Evolutionary conservation across 2,888 invertebrate species (phyloP).

Genomic region (Synanthedon myopaeformis): DNA sequence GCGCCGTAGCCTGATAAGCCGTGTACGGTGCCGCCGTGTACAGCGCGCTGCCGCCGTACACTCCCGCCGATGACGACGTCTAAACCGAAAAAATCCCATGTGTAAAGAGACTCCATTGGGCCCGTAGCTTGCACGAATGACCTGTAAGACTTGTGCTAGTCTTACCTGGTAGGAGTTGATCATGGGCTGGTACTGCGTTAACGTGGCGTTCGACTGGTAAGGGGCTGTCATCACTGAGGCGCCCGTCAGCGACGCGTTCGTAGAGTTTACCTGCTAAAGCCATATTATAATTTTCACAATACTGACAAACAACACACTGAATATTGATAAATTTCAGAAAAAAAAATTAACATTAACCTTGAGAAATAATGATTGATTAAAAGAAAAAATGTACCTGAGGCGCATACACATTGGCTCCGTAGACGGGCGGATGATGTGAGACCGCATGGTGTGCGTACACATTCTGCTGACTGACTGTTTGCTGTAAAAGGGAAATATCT

Average conservation of each 20-base stretch:
- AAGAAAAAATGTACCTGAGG: conserved; percentile 29
- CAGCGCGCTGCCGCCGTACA: conserved; percentile 54
- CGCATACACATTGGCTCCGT: conserved; percentile 48
- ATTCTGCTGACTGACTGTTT: conserved; percentile 26
- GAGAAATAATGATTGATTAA: background rate
- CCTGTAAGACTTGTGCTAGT: too few species aligned
- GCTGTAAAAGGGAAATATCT: background rate
- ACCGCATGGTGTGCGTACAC: conserved; percentile 44
- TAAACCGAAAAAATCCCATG: conserved; percentile 7
- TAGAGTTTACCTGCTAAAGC: conserved; percentile 44
- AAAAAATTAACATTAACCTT: background rate
- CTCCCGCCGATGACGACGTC: conserved; percentile 51
- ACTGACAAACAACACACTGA: background rate
- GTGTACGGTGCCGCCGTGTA: conserved; percentile 33
- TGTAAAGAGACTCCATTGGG: too few species aligned
- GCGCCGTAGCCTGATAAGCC: background rate
- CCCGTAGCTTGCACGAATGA: too few species aligned
- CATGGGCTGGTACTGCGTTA: conserved; percentile 60
- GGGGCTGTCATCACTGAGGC: conserved; percentile 40
- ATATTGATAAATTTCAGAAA: background rate
- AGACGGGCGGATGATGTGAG: conserved; percentile 45
- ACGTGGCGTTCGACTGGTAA: conserved; percentile 60
- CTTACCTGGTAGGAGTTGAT: conserved; percentile 59
- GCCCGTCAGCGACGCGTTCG: conserved; percentile 46
- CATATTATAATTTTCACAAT: background rate